Percentiles rank a stretch among this genome's conserved stretches.
Conservation (phyloP, 2,888 invertebrate genomes). For the Koerneria pararmatus region DNA sequence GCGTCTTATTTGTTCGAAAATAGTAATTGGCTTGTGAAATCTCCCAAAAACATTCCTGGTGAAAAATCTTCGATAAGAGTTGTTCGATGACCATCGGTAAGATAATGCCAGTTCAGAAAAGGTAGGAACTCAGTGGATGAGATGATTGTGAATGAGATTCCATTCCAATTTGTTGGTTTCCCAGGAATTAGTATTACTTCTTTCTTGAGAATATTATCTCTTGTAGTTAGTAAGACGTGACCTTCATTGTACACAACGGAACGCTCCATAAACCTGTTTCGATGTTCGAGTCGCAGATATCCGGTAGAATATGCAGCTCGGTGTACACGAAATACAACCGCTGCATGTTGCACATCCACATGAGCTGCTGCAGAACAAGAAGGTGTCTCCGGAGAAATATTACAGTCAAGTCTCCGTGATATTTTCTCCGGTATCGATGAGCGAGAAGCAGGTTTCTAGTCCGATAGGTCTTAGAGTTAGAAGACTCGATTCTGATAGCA, state of each 20-base stretch:
- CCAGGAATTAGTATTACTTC: background rate
- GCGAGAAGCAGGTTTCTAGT: background rate
- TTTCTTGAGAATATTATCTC: background rate
- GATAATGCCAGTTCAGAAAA: background rate
- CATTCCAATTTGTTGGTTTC: background rate
- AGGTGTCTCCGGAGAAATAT: background rate
- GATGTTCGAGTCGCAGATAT: background rate
- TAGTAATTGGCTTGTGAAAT: conserved; percentile 6
- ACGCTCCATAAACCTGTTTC: background rate
- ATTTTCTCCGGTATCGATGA: background rate
- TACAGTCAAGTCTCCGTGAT: background rate
- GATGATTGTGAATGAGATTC: conserved; percentile 3
- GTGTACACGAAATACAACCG: background rate
- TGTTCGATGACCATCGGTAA: conserved; percentile 5
- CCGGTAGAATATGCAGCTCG: background rate
- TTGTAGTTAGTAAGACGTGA: background rate
- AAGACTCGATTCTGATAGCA: background rate
- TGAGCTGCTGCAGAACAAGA: background rate
- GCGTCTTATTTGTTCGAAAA: background rate
- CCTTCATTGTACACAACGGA: background rate
- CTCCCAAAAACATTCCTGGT: background rate
- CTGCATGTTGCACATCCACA: conserved; percentile 1
- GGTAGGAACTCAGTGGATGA: background rate
- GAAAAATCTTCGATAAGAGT: conserved; percentile 6
- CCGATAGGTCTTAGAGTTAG: background rate